Evolutionary conservation across 2,888 invertebrate genomes (phyloP), one percentile per base, ranked within the genome.

Genomic region (Diachrysia chrysitis): DNA sequence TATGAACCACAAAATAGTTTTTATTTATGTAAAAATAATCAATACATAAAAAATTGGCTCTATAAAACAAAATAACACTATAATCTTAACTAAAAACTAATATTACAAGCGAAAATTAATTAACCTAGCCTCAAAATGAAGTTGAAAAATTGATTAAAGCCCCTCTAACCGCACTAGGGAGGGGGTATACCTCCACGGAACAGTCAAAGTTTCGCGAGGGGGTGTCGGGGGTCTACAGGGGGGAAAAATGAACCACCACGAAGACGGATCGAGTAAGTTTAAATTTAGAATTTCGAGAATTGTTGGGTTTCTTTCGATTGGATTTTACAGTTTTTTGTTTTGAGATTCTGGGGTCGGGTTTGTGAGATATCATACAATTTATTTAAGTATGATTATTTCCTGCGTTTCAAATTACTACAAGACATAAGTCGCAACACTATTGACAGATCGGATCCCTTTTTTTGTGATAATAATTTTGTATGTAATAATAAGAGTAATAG

Each of bases 81-180:
- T 23, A 75, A 75, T 62, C 35, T 19, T 5, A 61, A 70, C 79
- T 62, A 70, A 83, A 83, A 82, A 82, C 70, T 71, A 82, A 78
- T 76, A 75, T 73, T 76, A 73, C 66, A 76, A 69, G 73, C 76
- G 81, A 85, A 42, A 86, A 87, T 85, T 88, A 88, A 88, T 87
- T 85, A 87, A 87, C 80, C 82, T 79, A 83, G 84, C 84, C 85
- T 84, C 83, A 83, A 89, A 91, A 91, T 88, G 86, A 89, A 92
- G 90, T 92, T 92, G 89, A 92, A 92, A 92, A 92, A 92, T 92
- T 93, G 91, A 92, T 92, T 92, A 93, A 92, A 91, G 85, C 89
- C 83, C 86, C 87, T 82, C 78, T 86, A 85, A 89, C 91, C 90
- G 81, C 90, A 89, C 70, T 64, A 79, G 84, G 84, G 86, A 85